Base-by-base conservation (phyloP, 1,140 invertebrate genomes). In the Eumeta japonica region DNA sequence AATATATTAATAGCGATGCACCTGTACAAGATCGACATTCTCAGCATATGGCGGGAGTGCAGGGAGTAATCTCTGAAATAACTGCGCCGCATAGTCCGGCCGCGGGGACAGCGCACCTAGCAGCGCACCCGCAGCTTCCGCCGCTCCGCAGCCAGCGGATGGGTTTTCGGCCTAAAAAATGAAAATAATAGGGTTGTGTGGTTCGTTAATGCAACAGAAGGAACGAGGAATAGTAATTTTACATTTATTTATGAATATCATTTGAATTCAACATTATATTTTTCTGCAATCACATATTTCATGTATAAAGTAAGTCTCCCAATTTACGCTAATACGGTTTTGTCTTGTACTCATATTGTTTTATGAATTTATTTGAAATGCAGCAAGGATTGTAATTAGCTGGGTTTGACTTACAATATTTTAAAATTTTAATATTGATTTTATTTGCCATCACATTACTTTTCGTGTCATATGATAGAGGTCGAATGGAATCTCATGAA, bases 1-100 rank as follows among this genome's bases (percentile, higher is more conserved):
- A n/a, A n/a, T n/a, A n/a, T n/a, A n/a, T n/a, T n/a, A 24, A 24
- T 24, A 24, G 20, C n/a, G n/a, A 24, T 24, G 20, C 20, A 68
- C 64, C 48, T 64, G 58, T 0, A 57, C 45, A 3, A 62, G 57
- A 0, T 32, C 17, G 1, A 50, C 37, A 19, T 55, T 28, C 0
- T 37, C 37, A 4, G 62, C 50, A 39, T 58, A 50, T 20, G 55
- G 40, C 1, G 43, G 39, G n/a, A 72, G 47, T 30, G 55, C 46
- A 32, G 64, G 64, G 33, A 56, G 47, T 19, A 72, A 34, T 2
- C 35, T 35, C 9, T 41, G 50, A 39, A 61, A 53, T 29, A 68
- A 46, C 5, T 50, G 37, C 3, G 44, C 52, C 10, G 58, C 59
- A 4, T 68, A 60, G 14, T 16, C 28, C 11, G 55, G 52, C 24